Evolutionary conservation across 2,113 vertebrate genomes (phyloP), one percentile per base, ranked within the genome.

Genomic region (Theristicus caerulescens): DNA sequence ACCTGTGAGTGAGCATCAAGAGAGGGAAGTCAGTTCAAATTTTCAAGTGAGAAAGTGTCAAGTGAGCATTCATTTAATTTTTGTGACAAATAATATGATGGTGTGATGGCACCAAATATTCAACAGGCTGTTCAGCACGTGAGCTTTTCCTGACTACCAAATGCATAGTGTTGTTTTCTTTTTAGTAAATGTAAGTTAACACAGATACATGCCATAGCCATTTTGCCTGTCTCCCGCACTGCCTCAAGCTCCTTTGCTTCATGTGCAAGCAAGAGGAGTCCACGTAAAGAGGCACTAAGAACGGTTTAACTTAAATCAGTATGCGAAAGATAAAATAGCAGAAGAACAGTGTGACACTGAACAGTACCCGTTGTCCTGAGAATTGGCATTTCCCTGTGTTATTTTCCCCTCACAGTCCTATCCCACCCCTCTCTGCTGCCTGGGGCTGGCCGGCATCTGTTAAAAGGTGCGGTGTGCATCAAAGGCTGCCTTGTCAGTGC

Each of bases 401-500:
- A 49, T 52, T 92, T 92, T 65, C 64, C 49, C 62, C 46, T 88
- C 3, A 2, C 34, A 54, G 57, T 93, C 70, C 46, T 82, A 5
- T 72, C 62, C 78, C 87, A 62, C 74, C 58, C 70, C 66, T 73
- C 20, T 66, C 80, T 42, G 52, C 67, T 82, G 91, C 93, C 66
- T 4, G n/a, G 38, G 96, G 95, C 96, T 93, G 93, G 69, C 79
- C 31, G 0, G 69, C 95, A 59, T 91, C 92, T 96, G 80, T 93
- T 97, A 86, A 76, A 93, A 96, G 93, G 93, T 88, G 85, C 72
- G 0, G 57, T 51, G 26, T 59, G 86, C 89, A 90, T 94, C 94
- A 78, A 95, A 96, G 92, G 71, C 91, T 71, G 93, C 88, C 95
- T 95, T 96, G 96, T 96, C 96, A 94, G 78, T 67, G 87, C 83